phyloP scores from a whole-genome alignment of 1,140 invertebrate genomes.

The Brachionus rotundiformis region DNA sequence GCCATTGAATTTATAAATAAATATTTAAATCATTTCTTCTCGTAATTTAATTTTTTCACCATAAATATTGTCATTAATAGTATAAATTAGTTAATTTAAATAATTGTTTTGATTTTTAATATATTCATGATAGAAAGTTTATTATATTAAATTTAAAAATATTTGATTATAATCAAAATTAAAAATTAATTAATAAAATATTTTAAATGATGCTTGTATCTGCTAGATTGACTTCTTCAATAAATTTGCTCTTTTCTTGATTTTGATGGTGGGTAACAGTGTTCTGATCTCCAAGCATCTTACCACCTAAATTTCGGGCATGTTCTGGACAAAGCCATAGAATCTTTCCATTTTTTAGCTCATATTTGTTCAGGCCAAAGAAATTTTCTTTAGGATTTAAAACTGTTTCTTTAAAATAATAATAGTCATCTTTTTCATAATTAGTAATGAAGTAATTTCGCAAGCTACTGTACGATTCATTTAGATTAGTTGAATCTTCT shows the following conservation, averaged over 20 bases:
- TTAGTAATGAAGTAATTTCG: not conserved
- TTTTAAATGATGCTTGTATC: not conserved
- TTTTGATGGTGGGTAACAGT: not conserved
- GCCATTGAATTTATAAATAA: too few relatives aligned
- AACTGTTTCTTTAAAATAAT: not conserved
- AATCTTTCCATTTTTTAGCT: conserved; percentile 60
- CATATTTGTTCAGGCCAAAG: conserved; percentile 53
- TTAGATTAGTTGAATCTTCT: not conserved
- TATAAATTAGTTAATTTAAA: too few relatives aligned
- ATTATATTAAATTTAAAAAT: too few relatives aligned
- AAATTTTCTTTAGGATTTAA: not conserved
- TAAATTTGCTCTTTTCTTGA: not conserved
- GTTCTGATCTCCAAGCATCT: not conserved
- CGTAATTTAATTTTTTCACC: too few relatives aligned
- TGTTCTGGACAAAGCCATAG: conserved; percentile 60
- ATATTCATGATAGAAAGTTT: too few relatives aligned
- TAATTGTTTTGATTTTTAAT: too few relatives aligned
- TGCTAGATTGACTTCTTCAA: not conserved
- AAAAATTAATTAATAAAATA: not conserved
- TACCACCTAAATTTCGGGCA: not conserved
- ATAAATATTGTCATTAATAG: too few relatives aligned
- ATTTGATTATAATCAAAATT: too few relatives aligned
- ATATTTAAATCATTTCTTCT: too few relatives aligned
- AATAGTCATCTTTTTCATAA: not conserved
- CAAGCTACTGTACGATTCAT: not conserved